Evolutionary conservation across 2,888 invertebrate species (phyloP).

Genomic region (Hydrotaea diabolus): DNA sequence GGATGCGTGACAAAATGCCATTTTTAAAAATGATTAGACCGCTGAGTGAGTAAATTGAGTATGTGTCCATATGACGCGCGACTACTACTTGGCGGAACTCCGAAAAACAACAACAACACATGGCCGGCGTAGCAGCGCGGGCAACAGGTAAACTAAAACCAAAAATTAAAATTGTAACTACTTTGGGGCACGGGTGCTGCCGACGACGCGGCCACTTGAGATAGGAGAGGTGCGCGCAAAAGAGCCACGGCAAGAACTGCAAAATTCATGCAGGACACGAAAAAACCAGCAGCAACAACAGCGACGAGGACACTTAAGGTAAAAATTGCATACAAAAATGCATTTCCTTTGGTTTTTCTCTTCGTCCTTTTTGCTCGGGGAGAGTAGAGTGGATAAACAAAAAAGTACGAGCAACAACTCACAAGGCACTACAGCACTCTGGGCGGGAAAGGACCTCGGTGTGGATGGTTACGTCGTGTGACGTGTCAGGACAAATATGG

Average conservation of each 20-base stretch:
- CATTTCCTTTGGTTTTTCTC: conserved; percentile 61
- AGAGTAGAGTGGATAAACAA: conserved; percentile 38
- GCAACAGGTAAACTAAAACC: conserved; percentile 59
- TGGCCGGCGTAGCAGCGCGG: background rate
- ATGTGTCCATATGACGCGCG: conserved; percentile 70
- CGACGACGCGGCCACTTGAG: too few relatives aligned
- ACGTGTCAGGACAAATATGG: conserved; percentile 75
- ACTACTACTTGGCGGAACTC: conserved; percentile 43
- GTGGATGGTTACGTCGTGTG: conserved; percentile 55
- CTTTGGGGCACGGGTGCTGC: background rate
- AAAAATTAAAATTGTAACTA: conserved; percentile 35
- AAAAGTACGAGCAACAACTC: conserved; percentile 70
- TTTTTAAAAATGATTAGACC: conserved; percentile 76
- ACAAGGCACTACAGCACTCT: conserved; percentile 29
- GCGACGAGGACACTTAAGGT: conserved; percentile 54
- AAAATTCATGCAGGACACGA: conserved; percentile 41
- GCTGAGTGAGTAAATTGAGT: conserved; percentile 68
- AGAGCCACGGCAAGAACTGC: background rate
- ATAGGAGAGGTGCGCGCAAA: background rate
- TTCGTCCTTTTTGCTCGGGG: background rate
- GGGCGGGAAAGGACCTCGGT: conserved; percentile 34
- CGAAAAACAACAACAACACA: background rate
- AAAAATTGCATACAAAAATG: conserved; percentile 67
- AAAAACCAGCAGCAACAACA: conserved; percentile 11
- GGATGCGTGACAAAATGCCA: conserved; percentile 79